A percentile compares a stretch with the other conserved stretches of the same genome.
These are phyloP conservation scores for Hydractinia symbiolongicarpus DNA, from an alignment of 30 jellyfish, hydroid and myxozoan species.

Conservation along the genomic window DNA sequence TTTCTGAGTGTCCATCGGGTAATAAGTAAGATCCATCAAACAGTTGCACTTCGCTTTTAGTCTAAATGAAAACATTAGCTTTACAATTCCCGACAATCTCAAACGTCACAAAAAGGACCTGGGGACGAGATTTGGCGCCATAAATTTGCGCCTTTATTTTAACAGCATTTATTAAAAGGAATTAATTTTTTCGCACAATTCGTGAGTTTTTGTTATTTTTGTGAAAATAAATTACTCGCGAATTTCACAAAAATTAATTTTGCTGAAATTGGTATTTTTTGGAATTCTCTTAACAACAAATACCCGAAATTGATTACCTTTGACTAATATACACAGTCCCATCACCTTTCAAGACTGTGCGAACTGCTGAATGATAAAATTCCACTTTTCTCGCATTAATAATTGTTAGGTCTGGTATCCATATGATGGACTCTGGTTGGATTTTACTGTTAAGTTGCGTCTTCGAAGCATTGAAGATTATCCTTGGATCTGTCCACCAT, in stretches of 20 bases:
- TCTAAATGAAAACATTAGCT: neutral
- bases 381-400: neutral
- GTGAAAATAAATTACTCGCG: no score
- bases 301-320: neutral
- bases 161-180: no score
- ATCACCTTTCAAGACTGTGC: neutral
- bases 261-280: no score
- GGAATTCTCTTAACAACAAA: no score
- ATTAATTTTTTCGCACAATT: no score
- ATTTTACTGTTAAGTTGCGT: neutral
- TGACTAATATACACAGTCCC: neutral
- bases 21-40: neutral
- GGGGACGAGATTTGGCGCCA: no score
- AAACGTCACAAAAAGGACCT: no score
- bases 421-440: neutral
- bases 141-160: no score
- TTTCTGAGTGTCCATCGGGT: slow-evolving; percentile 3
- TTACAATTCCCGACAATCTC: no score
- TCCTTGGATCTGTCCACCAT: slow-evolving; percentile 8
- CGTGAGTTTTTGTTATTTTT: no score
- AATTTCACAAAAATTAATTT: no score
- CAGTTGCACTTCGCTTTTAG: neutral
- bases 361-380: neutral
- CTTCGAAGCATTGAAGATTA: neutral
- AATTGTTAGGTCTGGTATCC: neutral